Evolutionary conservation across 2,797 vertebrate species (phyloP).

Genomic region (Bradypodion pumilum): DNA sequence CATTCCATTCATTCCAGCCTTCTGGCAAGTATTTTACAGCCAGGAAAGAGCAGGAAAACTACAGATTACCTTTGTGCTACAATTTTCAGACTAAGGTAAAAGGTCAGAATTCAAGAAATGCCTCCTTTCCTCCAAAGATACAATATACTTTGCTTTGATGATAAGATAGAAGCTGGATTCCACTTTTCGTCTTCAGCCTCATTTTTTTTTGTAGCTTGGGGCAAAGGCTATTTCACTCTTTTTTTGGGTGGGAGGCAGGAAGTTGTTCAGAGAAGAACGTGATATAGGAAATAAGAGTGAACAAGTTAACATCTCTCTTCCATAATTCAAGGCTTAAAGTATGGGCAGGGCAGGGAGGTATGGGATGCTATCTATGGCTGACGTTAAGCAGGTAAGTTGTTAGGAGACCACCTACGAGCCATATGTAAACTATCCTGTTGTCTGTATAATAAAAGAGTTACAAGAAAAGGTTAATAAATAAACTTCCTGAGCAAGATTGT

Average conservation of each 20-base stretch:
- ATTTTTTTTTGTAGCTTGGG: not conserved
- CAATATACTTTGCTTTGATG: not conserved
- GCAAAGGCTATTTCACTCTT: too few species aligned
- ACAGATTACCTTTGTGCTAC: not conserved
- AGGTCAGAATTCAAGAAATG: conserved; percentile 2
- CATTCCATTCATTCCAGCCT: conserved; percentile 27
- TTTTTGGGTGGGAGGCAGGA: too few species aligned
- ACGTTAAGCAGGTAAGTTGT: not conserved
- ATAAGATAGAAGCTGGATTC: not conserved
- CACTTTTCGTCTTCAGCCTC: not conserved
- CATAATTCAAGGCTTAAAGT: not conserved
- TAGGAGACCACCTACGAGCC: not conserved
- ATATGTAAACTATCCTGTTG: not conserved
- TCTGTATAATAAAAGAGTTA: not conserved
- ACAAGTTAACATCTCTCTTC: not conserved
- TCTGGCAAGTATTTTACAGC: conserved; percentile 22
- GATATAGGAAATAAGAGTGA: not conserved
- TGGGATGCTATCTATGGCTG: not conserved
- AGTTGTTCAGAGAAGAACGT: too few species aligned
- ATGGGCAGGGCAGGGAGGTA: not conserved
- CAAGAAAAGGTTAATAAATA: not conserved
- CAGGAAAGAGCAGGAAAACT: conserved; percentile 5
- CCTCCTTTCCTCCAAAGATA: not conserved
- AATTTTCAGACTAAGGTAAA: conserved; percentile 6
- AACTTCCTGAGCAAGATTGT: not conserved